Evolutionary conservation across 2,888 invertebrate genomes (phyloP), one percentile per base, ranked within the genome.

Genomic region (Ophraella communa): DNA sequence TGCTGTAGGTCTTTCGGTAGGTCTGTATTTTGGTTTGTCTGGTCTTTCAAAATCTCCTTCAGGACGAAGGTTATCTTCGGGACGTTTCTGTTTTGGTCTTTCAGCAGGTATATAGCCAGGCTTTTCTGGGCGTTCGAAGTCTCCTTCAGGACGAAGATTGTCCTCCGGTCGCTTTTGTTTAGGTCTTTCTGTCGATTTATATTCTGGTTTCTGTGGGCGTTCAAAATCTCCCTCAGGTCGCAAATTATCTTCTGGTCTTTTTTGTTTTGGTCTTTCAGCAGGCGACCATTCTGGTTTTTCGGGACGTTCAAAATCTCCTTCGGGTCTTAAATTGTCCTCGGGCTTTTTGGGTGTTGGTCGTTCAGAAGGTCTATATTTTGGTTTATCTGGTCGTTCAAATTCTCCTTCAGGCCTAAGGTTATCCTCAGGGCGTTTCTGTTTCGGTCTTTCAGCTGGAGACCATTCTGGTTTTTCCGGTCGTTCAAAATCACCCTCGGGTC

Each of bases 141-240:
- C 84, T 1, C 88, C 89, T 78, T 88, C 80, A 0, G 85, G 84
- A n/a, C 75, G 78, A 0, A 87, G 70, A 75, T 76, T 84, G 73
- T 83, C 83, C 14, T 75, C 67, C 0, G 80, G 83, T 56, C 69
- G 75, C 83, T 81, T 65, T 72, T 72, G 77, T 45, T 77, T 67
- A 1, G 76, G 76, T 62, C 84, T 75, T 30, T 84, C 84, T 14
- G 78, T 71, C 71, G 78, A 65, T 81, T 84, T 39, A 81, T 78
- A 65, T 81, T 82, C 7, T 78, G 77, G 57, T 80, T 80, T 56
- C 81, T 80, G 49, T 47, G 83, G 82, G 74, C 79, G 74, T 44
- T 82, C 81, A 70, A 87, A 86, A 0, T 87, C 86, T 1, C 89
- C 89, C 76, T 88, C 89, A 0, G 87, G 85, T 51, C 80, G 83